Conservation (phyloP, 92 coral and sea anemone species). For the Plumapathes pennacea region DNA sequence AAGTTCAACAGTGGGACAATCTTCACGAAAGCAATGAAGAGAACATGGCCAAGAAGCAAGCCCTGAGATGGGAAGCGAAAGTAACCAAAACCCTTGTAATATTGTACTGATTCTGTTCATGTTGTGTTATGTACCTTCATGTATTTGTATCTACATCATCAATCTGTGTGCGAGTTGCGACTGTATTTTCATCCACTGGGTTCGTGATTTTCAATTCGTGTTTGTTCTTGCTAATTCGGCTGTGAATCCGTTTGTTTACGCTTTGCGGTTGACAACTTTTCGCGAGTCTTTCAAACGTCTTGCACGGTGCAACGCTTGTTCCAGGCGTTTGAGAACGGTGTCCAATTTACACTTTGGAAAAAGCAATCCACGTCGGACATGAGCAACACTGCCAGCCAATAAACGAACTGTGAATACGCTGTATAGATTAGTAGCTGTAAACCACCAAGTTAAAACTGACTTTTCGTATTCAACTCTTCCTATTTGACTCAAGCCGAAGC, state of each 20-base stretch:
- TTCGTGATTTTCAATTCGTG: slow-evolving; percentile 77
- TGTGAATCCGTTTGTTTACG: slow-evolving; percentile 87
- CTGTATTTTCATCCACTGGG: slow-evolving; percentile 78
- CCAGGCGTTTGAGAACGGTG: too few species aligned
- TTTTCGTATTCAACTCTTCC: too few species aligned
- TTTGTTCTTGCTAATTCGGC: slow-evolving; percentile 78
- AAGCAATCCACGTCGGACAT: neutral
- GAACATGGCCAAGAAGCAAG: slow-evolving; percentile 68
- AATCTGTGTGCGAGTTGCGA: slow-evolving; percentile 78
- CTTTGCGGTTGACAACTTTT: slow-evolving; percentile 83
- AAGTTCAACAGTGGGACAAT: slow-evolving; percentile 57
- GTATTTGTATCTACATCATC: slow-evolving; percentile 80
- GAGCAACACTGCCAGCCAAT: neutral
- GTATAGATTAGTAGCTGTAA: neutral
- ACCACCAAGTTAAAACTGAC: too few species aligned
- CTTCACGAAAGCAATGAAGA: slow-evolving; percentile 25
- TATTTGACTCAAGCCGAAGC: too few species aligned
- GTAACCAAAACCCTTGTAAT: slow-evolving; percentile 82
- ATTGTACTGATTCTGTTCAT: slow-evolving; percentile 59
- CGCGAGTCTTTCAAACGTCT: slow-evolving; percentile 58
- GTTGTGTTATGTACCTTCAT: slow-evolving; percentile 71
- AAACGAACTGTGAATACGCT: neutral
- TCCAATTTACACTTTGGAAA: too few species aligned
- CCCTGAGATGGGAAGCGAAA: slow-evolving; percentile 70
- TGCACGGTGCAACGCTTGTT: neutral